phyloP scores from a whole-genome alignment of 1,140 invertebrate genomes.

The Drosophila equinoxialis region DNA sequence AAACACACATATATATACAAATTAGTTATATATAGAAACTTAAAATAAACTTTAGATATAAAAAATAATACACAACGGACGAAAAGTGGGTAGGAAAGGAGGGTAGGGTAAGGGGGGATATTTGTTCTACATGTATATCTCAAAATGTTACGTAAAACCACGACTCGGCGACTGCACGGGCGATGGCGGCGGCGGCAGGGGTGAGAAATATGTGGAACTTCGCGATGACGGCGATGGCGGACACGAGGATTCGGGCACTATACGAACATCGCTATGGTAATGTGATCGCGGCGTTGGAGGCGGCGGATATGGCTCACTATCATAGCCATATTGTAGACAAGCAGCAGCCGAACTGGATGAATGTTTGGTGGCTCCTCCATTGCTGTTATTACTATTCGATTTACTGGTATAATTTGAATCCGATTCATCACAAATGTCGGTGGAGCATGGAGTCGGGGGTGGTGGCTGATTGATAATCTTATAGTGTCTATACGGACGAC shows the following conservation, averaged over 20 bases:
- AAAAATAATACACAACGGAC: constrained; percentile 12
- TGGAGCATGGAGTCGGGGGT: constrained; percentile 96
- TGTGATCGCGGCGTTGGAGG: constrained; percentile 93
- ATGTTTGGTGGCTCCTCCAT: constrained; percentile 68
- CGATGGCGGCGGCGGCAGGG: constrained; percentile 88
- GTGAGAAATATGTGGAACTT: constrained; percentile 90
- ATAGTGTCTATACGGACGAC: constrained; percentile 90
- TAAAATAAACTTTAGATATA: not conserved
- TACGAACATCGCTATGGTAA: constrained; percentile 87
- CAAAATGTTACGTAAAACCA: constrained; percentile 82
- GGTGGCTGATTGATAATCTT: constrained; percentile 92
- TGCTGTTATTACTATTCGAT: constrained; percentile 81
- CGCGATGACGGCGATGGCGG: constrained; percentile 91
- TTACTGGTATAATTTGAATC: constrained; percentile 87
- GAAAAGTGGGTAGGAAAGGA: not conserved
- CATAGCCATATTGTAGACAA: constrained; percentile 84
- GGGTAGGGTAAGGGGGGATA: not conserved
- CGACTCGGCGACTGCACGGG: constrained; percentile 86
- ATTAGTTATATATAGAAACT: constrained; percentile 33
- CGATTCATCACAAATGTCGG: constrained; percentile 95
- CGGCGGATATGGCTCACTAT: constrained; percentile 90
- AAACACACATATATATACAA: constrained; percentile 70
- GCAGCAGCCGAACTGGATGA: constrained; percentile 74
- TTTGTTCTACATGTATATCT: constrained; percentile 73
- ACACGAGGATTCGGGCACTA: constrained; percentile 85